Evolutionary conservation across 2,888 invertebrate genomes (phyloP).

Genomic region (Diarsia rubi): DNA sequence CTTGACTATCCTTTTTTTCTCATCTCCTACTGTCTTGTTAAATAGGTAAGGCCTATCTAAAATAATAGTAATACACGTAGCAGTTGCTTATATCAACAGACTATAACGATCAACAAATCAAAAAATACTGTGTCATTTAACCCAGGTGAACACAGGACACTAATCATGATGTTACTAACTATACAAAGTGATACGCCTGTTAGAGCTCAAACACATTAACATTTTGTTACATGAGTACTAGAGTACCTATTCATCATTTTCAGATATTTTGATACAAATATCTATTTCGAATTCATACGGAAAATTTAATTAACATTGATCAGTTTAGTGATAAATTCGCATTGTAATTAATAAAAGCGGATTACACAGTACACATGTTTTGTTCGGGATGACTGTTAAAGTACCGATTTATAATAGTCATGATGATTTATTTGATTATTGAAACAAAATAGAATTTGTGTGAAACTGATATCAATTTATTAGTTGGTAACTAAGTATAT

Average conservation of each 20-base stretch:
- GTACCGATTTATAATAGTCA: not conserved
- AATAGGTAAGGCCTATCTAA: too few relatives aligned
- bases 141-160: too few relatives aligned
- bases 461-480: not conserved
- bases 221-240: too few relatives aligned
- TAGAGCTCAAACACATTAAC: too few relatives aligned
- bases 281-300: not conserved
- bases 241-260: not conserved
- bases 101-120: too few relatives aligned
- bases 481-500: not conserved
- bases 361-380: constrained; percentile 12
- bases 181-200: too few relatives aligned
- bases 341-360: constrained; percentile 18
- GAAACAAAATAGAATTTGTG: not conserved
- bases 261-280: not conserved
- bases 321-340: constrained; percentile 8
- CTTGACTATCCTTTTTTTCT: too few relatives aligned
- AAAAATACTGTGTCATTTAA: too few relatives aligned
- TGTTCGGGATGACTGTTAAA: not conserved
- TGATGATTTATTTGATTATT: constrained; percentile 1
- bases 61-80: too few relatives aligned
- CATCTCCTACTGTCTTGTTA: too few relatives aligned
- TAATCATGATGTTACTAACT: too few relatives aligned
- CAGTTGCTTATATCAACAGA: too few relatives aligned
- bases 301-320: constrained; percentile 8